Conservation (phyloP, 1,140 invertebrate species). For the Anastrepha obliqua region DNA sequence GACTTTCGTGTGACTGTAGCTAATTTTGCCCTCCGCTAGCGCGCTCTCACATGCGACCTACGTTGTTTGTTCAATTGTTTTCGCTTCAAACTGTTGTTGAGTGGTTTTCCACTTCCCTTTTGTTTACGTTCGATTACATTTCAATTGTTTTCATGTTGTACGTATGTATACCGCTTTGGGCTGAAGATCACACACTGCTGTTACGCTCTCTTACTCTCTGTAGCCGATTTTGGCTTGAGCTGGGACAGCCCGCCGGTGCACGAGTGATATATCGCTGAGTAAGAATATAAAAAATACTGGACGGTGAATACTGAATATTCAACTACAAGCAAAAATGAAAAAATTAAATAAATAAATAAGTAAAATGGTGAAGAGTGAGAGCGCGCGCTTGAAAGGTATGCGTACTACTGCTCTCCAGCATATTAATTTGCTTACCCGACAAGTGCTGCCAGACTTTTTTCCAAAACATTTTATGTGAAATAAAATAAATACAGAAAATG, state of each 20-base stretch:
- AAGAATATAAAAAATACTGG: background rate
- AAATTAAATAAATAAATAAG: too few species aligned
- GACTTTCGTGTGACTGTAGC: background rate
- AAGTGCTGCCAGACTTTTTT: too few species aligned
- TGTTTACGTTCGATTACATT: background rate
- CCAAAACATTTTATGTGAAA: too few species aligned
- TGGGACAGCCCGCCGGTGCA: background rate
- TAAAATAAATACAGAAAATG: too few species aligned
- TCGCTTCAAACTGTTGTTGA: background rate
- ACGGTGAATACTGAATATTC: background rate
- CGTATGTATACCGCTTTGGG: background rate
- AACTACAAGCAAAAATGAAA: too few species aligned
- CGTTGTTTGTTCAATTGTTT: slow-evolving; percentile 12
- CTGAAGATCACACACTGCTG: slow-evolving; percentile 2
- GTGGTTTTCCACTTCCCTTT: background rate
- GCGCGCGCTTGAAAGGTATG: too few species aligned
- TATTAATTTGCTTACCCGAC: background rate
- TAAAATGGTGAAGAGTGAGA: background rate
- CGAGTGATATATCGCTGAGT: background rate
- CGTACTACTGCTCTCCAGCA: background rate
- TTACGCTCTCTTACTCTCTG: background rate
- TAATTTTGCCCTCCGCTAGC: background rate
- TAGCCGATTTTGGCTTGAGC: background rate
- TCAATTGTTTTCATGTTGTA: background rate
- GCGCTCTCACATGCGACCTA: background rate